Conservation (phyloP, 2,797 vertebrate species). For the Dermochelys coriacea region DNA sequence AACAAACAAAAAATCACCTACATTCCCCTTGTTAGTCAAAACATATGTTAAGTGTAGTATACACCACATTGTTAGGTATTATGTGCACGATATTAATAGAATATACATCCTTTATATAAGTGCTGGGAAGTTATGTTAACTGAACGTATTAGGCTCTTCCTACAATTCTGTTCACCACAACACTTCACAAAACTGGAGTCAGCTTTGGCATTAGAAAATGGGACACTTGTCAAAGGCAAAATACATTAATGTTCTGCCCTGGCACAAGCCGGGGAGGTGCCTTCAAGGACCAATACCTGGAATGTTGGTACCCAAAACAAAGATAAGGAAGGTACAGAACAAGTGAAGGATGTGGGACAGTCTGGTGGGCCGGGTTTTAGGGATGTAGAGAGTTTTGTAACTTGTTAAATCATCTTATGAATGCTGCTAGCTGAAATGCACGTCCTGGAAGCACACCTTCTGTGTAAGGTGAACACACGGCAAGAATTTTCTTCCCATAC, state of each 20-base stretch:
- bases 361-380: too few relatives aligned
- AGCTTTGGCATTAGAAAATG: not conserved
- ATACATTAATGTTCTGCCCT: not conserved
- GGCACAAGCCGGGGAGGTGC: not conserved
- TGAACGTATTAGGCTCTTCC: not conserved
- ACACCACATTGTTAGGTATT: too few relatives aligned
- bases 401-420: too few relatives aligned
- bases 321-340: not conserved
- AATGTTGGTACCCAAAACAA: not conserved
- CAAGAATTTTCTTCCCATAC: too few relatives aligned
- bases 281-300: not conserved
- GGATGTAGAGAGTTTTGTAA: too few relatives aligned
- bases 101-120: too few relatives aligned
- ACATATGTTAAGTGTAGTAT: not conserved
- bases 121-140: not conserved
- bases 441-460: too few relatives aligned
- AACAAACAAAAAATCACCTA: not conserved
- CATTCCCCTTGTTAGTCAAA: not conserved
- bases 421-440: too few relatives aligned
- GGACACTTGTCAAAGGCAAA: not conserved
- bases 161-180: not conserved
- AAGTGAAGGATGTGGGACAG: too few relatives aligned
- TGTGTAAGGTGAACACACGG: too few relatives aligned
- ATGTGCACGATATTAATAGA: too few relatives aligned
- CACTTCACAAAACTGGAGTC: not conserved